Evolutionary conservation across 2,888 invertebrate species (phyloP).

Genomic region (Fragum whitleyi): DNA sequence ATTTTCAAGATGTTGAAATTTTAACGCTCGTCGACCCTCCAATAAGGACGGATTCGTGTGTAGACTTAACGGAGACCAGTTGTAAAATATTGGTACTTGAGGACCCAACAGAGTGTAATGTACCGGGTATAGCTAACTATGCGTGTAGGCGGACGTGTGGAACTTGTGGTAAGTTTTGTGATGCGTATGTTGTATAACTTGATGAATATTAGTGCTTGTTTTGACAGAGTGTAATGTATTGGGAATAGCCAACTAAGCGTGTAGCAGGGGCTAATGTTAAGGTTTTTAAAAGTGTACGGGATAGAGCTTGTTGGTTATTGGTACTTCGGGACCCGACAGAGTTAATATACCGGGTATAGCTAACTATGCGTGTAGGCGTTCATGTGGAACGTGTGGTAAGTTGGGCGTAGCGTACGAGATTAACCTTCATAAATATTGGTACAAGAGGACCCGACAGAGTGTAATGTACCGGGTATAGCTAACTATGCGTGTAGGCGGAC

Average conservation of each 20-base stretch:
- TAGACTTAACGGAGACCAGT: constrained; percentile 32
- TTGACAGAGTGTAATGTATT: too few species aligned
- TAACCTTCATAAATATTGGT: too few species aligned
- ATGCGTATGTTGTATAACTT: too few species aligned
- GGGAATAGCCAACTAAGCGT: too few species aligned
- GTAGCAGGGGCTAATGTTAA: too few species aligned
- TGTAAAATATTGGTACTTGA: constrained; percentile 37
- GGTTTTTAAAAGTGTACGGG: too few species aligned
- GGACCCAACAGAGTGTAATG: constrained; percentile 21
- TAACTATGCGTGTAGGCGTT: not conserved
- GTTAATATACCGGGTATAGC: not conserved
- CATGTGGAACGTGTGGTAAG: not conserved
- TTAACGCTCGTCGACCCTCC: constrained; percentile 41
- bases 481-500: not conserved
- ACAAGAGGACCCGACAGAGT: constrained; percentile 21
- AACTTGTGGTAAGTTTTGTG: not conserved
- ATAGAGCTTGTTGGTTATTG: too few species aligned
- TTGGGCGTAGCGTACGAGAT: too few species aligned
- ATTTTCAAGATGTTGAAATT: not conserved
- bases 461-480: not conserved
- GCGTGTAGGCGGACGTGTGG: constrained; percentile 17
- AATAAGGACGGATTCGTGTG: constrained; percentile 43
- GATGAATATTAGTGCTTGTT: too few species aligned
- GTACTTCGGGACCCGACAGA: too few species aligned
- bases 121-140: not conserved